Base-by-base conservation (phyloP, 2,888 invertebrate genomes). In the Nipponacmea schrenckii region DNA sequence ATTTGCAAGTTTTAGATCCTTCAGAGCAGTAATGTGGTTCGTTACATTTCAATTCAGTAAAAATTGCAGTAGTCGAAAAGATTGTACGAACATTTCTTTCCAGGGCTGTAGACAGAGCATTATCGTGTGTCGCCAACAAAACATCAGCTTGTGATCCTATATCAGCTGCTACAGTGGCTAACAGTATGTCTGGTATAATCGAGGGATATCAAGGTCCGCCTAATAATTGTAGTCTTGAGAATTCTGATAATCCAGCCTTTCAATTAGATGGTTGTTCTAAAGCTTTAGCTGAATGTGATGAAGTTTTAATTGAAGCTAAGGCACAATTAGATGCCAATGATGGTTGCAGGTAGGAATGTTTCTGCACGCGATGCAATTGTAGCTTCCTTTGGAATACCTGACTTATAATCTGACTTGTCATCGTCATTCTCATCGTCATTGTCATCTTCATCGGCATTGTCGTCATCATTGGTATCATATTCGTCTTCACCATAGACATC, bases 31-130 rank as follows among this genome's bases (percentile, higher is more conserved):
- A 39, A 5, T 10, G 8, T 39, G 4, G 8, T 31, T 31, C 31
- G 2, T 3, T 31, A 31, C 39, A 8, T 39, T n/a, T n/a, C n/a
- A n/a, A n/a, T n/a, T n/a, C n/a, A n/a, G n/a, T n/a, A n/a, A n/a
- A n/a, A n/a, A n/a, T n/a, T n/a, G n/a, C n/a, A n/a, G n/a, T n/a
- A n/a, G n/a, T n/a, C n/a, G n/a, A n/a, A n/a, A n/a, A n/a, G n/a
- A n/a, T n/a, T n/a, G n/a, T n/a, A n/a, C n/a, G n/a, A 7, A 8
- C 39, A 20, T 20, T 56, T 56, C n/a, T n/a, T 56, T 56, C 3
- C 56, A 56, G 56, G n/a, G 56, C 56, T 56, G 56, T 56, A 56
- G 56, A 56, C 12, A 56, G 56, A 56, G 17, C 56, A n/a, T 56
- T 56, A 24, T 20, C 7, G 7, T 56, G 56, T 56, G n/a, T 56